Base-by-base conservation (phyloP, 2,888 invertebrate genomes). In the Agrotis ipsilon region DNA sequence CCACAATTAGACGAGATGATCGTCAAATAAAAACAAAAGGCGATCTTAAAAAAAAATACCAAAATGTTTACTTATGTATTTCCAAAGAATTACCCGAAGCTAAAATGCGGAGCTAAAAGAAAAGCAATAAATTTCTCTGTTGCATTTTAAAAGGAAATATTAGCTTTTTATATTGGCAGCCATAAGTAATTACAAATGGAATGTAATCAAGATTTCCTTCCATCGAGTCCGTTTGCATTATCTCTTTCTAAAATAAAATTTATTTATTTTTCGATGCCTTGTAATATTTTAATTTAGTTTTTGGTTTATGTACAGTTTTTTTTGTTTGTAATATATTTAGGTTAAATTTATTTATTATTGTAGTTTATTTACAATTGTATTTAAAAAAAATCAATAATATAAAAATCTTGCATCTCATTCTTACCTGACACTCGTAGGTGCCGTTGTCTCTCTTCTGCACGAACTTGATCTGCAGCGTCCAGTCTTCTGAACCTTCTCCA, bases 391-490 rank as follows among this genome's bases (percentile, higher is more conserved):
- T 19, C 19, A 14, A 19, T 1, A 24, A 21, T 1, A n/a, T 11
- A 0, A 61, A 39, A 24, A 63, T n/a, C n/a, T 39, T 4, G 9
- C 39, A 39, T 39, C 39, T 39, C 9, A 4, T 39, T 83, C 95
- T 74, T 61, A 99, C 98, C 98, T 99, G 98, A 94, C 99, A 99
- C 94, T 98, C 98, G 95, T 99, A 99, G 78, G 98, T 98, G 86
- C 99, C 99, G 91, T 98, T 98, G 96, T 99, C 99, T 90, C 98
- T 97, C 90, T 98, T 98, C 94, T 99, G 98, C 83, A 99, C 98
- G 94, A 98, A 99, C 96, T 99, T 99, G 94, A 99, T 98, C 96
- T 99, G 98, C 85, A 99, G 96, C 64, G 98, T 98, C 99, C 99
- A 99, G 95, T 98, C 98, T 93, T 99, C 98, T 46, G 98, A 98